Percentiles rank a stretch among this genome's conserved stretches.
These are phyloP conservation scores for Chrysoperla carnea DNA, from an alignment of 1,140 invertebrate genomes.

Conservation along the genomic window DNA sequence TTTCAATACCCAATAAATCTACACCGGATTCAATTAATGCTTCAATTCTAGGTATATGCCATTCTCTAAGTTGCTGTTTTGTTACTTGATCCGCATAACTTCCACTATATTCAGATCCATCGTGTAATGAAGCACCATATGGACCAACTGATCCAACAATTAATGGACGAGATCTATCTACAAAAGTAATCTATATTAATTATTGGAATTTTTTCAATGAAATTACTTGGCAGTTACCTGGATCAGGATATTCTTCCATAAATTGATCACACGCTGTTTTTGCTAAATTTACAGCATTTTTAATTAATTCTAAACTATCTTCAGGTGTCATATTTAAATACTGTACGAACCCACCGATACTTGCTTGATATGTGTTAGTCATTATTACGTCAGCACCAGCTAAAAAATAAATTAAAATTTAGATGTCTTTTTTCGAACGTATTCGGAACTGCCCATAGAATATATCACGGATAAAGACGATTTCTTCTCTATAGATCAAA, in stretches of 20 bases:
- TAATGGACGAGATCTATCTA: conserved; percentile 21
- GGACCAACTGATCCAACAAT: conserved; percentile 77
- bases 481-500: too few relatives aligned
- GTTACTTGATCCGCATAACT: conserved; percentile 53
- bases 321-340: conserved; percentile 41
- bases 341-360: conserved; percentile 54
- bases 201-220: neutral
- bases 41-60: conserved; percentile 62
- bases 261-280: conserved; percentile 37
- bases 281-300: conserved; percentile 47
- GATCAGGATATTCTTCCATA: conserved; percentile 30
- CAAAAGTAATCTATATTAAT: conserved; percentile 6
- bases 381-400: conserved; percentile 71
- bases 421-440: too few relatives aligned
- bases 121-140: conserved; percentile 71
- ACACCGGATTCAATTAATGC: conserved; percentile 58
- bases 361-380: conserved; percentile 81
- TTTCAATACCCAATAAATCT: conserved; percentile 75
- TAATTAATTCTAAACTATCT: conserved; percentile 47
- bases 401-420: conserved; percentile 19
- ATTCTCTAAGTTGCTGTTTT: conserved; percentile 47
- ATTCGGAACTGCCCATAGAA: too few relatives aligned
- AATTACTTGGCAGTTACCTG: conserved; percentile 18
- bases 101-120: conserved; percentile 82
- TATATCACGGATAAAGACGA: too few relatives aligned